These are phyloP conservation scores for Bugulina stolonifera DNA, from an alignment of 2,888 invertebrate genomes.

Conservation along the genomic window DNA sequence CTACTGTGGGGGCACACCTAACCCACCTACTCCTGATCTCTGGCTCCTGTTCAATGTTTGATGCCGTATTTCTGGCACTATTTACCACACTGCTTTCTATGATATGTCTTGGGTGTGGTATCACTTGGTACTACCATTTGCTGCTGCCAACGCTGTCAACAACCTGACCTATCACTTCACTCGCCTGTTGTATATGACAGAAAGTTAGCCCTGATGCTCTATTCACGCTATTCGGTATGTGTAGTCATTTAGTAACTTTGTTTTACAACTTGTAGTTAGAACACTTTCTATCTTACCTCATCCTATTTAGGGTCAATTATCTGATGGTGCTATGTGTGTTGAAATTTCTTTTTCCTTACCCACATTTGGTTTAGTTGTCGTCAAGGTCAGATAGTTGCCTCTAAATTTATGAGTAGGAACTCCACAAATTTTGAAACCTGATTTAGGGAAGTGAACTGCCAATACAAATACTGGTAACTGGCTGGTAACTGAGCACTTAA, in stretches of 20 bases:
- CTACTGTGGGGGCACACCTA: neutral
- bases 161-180: neutral
- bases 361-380: no score
- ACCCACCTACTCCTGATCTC: constrained; percentile 8
- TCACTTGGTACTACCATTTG: neutral
- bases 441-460: no score
- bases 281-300: neutral
- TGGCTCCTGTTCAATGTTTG: constrained; percentile 3
- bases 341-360: no score
- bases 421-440: no score
- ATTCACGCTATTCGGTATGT: constrained; percentile 32
- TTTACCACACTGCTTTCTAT: neutral
- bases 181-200: constrained; percentile 28
- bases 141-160: neutral
- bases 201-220: constrained; percentile 31
- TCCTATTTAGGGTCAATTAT: no score
- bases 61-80: neutral
- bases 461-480: no score
- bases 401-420: no score
- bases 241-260: neutral
- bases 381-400: no score
- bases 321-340: no score
- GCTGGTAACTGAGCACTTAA: no score
- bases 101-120: neutral
- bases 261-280: neutral